phyloP scores from a whole-genome alignment of 1,140 invertebrate species.

The Aleiodes sp. region DNA sequence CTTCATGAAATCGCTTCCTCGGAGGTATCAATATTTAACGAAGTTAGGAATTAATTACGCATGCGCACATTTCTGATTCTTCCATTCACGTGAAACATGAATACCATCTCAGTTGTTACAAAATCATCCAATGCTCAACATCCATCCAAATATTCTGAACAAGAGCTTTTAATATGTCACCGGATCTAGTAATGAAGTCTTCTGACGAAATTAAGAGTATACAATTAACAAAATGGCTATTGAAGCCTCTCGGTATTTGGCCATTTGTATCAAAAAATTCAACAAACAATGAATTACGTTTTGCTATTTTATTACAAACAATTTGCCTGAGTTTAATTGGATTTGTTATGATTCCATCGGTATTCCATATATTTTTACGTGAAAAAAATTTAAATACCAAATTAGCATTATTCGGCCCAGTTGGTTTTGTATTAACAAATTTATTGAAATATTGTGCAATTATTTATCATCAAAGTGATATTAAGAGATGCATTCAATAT shows the following conservation, averaged over 20 bases:
- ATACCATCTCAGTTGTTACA: no score
- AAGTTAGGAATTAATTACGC: no score
- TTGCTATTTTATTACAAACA: not conserved
- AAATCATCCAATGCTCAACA: not conserved
- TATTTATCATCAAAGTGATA: conserved; percentile 9
- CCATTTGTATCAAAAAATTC: conserved; percentile 10
- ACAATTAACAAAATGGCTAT: conserved; percentile 8
- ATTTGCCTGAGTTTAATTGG: conserved; percentile 2
- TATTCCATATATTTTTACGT: conserved; percentile 13
- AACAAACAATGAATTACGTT: not conserved
- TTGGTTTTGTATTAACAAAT: conserved; percentile 37
- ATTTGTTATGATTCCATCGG: conserved; percentile 26
- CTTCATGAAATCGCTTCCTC: no score
- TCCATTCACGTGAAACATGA: no score
- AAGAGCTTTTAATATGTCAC: not conserved
- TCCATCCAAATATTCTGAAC: not conserved
- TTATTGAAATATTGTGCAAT: conserved; percentile 38
- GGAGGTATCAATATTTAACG: no score
- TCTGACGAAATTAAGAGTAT: not conserved
- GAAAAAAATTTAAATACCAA: conserved; percentile 27
- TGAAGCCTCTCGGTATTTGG: conserved; percentile 18
- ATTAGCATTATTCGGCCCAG: conserved; percentile 37
- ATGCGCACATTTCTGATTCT: no score
- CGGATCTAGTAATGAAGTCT: not conserved
- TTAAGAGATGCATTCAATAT: conserved; percentile 26